A percentile compares a stretch with the other conserved stretches of the same genome.
Evolutionary conservation across 2,888 invertebrate species (phyloP).

Genomic region (Tridacna gigas): DNA sequence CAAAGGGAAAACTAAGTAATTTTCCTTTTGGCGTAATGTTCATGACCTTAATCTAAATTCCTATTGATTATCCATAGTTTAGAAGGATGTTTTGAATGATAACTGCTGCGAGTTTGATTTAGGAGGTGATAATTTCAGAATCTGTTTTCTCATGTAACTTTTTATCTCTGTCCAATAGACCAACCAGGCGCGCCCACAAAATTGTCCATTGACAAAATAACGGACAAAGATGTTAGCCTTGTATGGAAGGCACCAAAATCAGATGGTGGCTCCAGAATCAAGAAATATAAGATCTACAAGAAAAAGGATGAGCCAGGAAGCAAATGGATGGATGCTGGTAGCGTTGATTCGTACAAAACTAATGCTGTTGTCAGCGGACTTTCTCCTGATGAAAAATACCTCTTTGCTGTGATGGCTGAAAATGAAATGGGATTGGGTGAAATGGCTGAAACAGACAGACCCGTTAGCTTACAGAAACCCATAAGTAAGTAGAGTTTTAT

Average conservation of each 20-base stretch:
- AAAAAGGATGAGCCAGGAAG: conserved; percentile 69
- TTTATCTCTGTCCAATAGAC: conserved; percentile 52
- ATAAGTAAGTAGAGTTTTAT: conserved; percentile 65
- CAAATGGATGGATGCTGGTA: conserved; percentile 68
- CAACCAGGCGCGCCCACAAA: conserved; percentile 71
- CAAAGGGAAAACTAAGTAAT: no score
- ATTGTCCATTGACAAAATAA: conserved; percentile 64
- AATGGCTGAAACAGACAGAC: conserved; percentile 87
- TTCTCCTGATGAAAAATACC: conserved; percentile 93
- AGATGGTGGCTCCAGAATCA: conserved; percentile 78
- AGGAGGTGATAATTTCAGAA: not conserved
- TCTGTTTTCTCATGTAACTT: no score
- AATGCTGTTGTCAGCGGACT: conserved; percentile 65
- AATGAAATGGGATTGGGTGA: conserved; percentile 95
- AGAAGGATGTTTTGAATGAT: no score
- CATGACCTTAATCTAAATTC: not conserved
- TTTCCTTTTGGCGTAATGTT: no score
- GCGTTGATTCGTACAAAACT: conserved; percentile 70
- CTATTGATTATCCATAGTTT: not conserved
- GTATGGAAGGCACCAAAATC: conserved; percentile 83
- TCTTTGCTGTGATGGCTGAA: conserved; percentile 96
- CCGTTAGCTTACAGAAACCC: conserved; percentile 72
- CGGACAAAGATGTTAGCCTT: conserved; percentile 70
- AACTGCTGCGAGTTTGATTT: not conserved
- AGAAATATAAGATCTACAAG: conserved; percentile 75